phyloP scores from a whole-genome alignment of 2,113 vertebrate species.

The Arenaria interpres region DNA sequence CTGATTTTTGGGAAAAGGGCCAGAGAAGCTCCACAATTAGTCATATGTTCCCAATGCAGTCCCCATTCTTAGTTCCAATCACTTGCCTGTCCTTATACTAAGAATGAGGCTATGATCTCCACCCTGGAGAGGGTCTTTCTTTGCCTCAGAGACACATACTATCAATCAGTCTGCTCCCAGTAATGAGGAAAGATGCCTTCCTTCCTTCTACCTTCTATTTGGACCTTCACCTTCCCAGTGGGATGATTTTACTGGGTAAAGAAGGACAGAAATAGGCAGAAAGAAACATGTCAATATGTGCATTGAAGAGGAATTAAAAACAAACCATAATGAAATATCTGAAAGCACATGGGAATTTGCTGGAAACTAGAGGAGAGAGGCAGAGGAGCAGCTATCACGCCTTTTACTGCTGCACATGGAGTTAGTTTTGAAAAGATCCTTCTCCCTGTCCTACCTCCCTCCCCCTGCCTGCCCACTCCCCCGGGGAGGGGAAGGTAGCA shows the following conservation, averaged over 20 bases:
- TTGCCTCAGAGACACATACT: neutral
- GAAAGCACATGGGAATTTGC: constrained; percentile 17
- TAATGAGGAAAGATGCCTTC: constrained; percentile 29
- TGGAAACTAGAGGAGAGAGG: constrained; percentile 21
- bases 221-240: neutral
- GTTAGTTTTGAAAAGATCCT: neutral
- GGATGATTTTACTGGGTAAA: neutral
- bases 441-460: neutral
- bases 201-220: constrained; percentile 41
- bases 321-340: constrained; percentile 36
- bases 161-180: constrained; percentile 28
- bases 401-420: neutral
- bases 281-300: constrained; percentile 20
- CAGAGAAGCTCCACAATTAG: constrained; percentile 1
- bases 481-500: neutral
- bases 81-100: neutral
- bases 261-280: neutral
- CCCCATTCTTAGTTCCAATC: neutral
- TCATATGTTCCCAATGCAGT: neutral
- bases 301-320: constrained; percentile 25
- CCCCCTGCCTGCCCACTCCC: neutral
- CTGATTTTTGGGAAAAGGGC: constrained; percentile 3
- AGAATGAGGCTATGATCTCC: neutral
- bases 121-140: neutral
- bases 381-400: neutral